Evolutionary conservation across 37 sponge, comb jelly and placozoan species (phyloP), one percentile per base, ranked within the genome.

Genomic region (Ephydatia muelleri): DNA sequence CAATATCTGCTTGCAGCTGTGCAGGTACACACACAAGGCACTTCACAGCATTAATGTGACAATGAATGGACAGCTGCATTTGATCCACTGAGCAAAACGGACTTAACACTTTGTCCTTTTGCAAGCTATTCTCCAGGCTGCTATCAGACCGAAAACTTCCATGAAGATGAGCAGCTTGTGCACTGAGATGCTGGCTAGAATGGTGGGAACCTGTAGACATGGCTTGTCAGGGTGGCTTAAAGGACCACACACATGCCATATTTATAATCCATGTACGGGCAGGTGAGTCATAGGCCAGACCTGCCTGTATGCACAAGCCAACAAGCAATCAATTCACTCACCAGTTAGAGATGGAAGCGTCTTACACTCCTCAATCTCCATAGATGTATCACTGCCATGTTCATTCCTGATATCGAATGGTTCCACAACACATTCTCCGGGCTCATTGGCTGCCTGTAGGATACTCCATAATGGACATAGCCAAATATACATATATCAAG

Each of bases 371-470:
- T 5, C 65, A 67, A 9, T 23, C 75, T 65, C 12, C 72, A 82
- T 34, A 12, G 71, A 75, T 49, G 89, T 85, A 67, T 93, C 93
- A 33, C 82, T 19, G 14, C 87, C 93, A 48, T 93, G 68, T 69
- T 93, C 93, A 23, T 80, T 93, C 22, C 87, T 77, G 8, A 93
- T 87, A 93, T 93, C 93, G 75, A 93, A 82, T 21, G 93, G 93
- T 64, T 93, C 93, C 26, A 90, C 90, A 67, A 75, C 80, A 27
- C 22, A 25, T 13, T 70, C n/a, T 65, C 78, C 83, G 2, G 34
- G 83, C 3, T 85, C 92, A 47, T 89, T 84, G 73, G 89, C 89
- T 43, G 84, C 84, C 89, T 88, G 66, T n/a, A 23, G 57, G 65
- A 6, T 11, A 38, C 26, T 25, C 43, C 43, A 6, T 43, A 43